Evolutionary conservation across 2,113 vertebrate species (phyloP), one percentile per base, ranked within the genome.

Genomic region (Gasterosteus aculeatus): DNA sequence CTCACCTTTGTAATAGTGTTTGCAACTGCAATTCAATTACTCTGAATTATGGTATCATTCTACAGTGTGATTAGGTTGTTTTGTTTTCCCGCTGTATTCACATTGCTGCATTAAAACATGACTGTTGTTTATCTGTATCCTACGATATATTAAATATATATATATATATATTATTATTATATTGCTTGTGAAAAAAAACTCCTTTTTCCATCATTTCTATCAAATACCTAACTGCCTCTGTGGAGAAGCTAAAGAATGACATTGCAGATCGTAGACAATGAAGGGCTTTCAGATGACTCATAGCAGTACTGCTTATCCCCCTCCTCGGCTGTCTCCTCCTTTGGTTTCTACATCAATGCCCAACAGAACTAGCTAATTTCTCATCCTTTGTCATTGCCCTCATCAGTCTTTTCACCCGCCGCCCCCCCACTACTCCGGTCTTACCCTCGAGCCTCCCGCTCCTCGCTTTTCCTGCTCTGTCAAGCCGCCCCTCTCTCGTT

Each of bases 231-330:
- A 16, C 14, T 54, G 66, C 29, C n/a, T 77, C 35, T 29, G 15
- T 3, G 53, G 35, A 22, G 16, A 39, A 69, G 42, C 47, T 15
- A 56, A 72, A 63, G 49, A 51, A 72, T 33, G 76, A 53, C n/a
- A 39, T 2, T 4, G 41, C 3, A 22, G 62, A 62, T 59, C 38
- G 47, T 58, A 31, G 31, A 51, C 29, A 49, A 66, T 2, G 18
- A 41, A 82, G 31, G 22, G 19, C 9, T 76, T 64, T 65, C 59
- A 26, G 79, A 59, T 90, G 83, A 90, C 79, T 87, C 83, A 89
- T 82, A 70, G 56, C 49, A 56, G 68, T 29, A 72, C 26, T 58
- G 35, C 39, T 62, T 38, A 18, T 10, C 39, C 3, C 16, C 11
- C 42, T 2, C 62, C 54, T 6, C 57, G 16, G 46, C 56, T 59